Base-by-base conservation (phyloP, 2,888 invertebrate species). In the Alloscopus bannaensis region DNA sequence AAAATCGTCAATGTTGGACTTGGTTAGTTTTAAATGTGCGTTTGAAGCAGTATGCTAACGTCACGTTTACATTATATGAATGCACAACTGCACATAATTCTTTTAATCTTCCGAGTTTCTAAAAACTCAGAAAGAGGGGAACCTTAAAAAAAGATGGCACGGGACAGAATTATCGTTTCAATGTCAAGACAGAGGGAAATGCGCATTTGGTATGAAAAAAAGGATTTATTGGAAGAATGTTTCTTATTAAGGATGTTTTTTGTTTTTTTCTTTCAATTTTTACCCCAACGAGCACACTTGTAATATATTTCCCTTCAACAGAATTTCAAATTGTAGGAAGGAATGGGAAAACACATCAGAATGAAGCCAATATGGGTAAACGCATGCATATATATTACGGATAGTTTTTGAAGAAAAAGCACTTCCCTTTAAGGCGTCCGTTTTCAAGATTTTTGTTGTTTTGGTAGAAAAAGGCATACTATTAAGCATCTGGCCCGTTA, bases 401-500 rank as follows among this genome's bases (percentile, higher is more conserved):
- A n/a, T n/a, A n/a, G n/a, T n/a, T n/a, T n/a, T 47, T 8, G 8
- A 55, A 55, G 55, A 11, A 8, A 22, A 55, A 29, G 2, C 29
- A 3, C n/a, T 47, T 60, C 66, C 75, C 75, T 75, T 31, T 59
- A 36, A 65, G 57, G 59, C 64, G 52, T 62, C 24, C 29, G 68
- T 68, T 79, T n/a, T 22, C 28, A 68, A 64, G 78, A 65, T 72
- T 83, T 82, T 78, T 52, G 72, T 75, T 83, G 80, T 82, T 84
- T 84, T 83, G 73, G 82, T 73, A 65, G 82, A 81, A 80, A 84
- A 83, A 64, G 65, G 70, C 68, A 64, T 57, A 68, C 28, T 64
- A 64, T 83, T 65, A 82, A 80, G 84, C 83, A 83, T 83, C 84
- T 84, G 83, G 81, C 66, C 71, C 72, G 81, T 80, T 83, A 83